A percentile compares a stretch with the other conserved stretches of the same genome.
phyloP scores from a whole-genome alignment of 2,888 invertebrate species.

The Mamestra brassicae region DNA sequence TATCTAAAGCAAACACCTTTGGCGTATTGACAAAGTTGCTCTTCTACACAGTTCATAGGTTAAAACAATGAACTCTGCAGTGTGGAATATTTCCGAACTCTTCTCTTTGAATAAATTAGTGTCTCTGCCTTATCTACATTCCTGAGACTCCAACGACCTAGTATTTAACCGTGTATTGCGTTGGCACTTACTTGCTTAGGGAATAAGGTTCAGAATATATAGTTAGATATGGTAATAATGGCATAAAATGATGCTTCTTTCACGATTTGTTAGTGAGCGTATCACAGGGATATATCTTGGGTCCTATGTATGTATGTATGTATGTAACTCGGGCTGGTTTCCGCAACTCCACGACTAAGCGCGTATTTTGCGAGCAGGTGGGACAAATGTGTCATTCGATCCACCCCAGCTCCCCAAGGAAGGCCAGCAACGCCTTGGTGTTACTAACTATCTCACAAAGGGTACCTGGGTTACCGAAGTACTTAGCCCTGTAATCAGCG shows the following conservation, averaged over 20 bases:
- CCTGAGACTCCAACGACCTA: background rate
- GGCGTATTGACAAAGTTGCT: constrained; percentile 30
- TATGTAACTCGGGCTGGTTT: too few species aligned
- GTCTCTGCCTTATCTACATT: constrained; percentile 33
- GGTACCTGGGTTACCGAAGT: too few species aligned
- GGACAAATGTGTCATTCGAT: too few species aligned
- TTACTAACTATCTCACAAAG: too few species aligned
- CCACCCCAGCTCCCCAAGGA: too few species aligned
- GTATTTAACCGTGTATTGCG: background rate
- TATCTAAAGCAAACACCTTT: constrained; percentile 54
- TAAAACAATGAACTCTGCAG: constrained; percentile 50
- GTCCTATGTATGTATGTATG: too few species aligned
- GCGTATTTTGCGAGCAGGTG: too few species aligned
- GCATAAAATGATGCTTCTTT: too few species aligned
- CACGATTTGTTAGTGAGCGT: background rate
- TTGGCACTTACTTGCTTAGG: background rate
- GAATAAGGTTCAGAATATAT: background rate
- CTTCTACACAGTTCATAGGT: constrained; percentile 37
- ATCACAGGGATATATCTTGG: background rate
- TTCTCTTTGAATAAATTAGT: constrained; percentile 32
- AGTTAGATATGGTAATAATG: too few species aligned
- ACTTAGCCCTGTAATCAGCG: too few species aligned
- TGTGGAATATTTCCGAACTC: constrained; percentile 50
- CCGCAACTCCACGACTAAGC: too few species aligned
- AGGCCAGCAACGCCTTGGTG: too few species aligned